Evolutionary conservation across 2,113 vertebrate species (phyloP), one percentile per base, ranked within the genome.

Genomic region (Xiphophorus hellerii): DNA sequence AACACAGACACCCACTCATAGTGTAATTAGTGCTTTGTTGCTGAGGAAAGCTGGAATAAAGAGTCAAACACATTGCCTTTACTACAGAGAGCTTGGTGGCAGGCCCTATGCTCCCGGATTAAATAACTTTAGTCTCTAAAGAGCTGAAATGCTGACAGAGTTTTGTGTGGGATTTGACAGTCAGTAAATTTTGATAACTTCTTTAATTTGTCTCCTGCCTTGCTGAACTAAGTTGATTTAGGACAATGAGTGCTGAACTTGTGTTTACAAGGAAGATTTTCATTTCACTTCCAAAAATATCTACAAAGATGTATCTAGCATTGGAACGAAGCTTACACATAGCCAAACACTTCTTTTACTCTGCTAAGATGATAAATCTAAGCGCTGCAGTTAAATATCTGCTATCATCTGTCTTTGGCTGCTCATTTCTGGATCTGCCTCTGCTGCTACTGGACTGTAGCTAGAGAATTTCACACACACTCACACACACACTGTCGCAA

Each of bases 21-120:
- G 75, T 89, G 84, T 90, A 91, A 93, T 90, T 91, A 91, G 86
- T 84, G 81, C 84, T 92, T 92, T 90, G 90, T 90, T 89, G 73
- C 75, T 85, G 76, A 90, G 84, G 84, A 86, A 85, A 76, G 84
- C 85, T 68, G 28, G 75, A 76, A 77, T 79, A 90, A 84, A 88
- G 67, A 76, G 72, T 54, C 82, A 84, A 90, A 90, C 83, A 72
- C 51, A 39, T 54, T 72, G 73, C 63, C 79, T 86, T 79, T 80
- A 37, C 81, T 79, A 64, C 69, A 14, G 81, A 76, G 81, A 64
- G 81, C 82, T 85, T 68, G 75, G 81, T 12, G 82, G 84, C 66
- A 62, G 83, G 33, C 71, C 81, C 78, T 84, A 75, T 72, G 85
- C 88, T 73, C 76, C 76, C 15, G 39, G 88, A 91, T 90, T 87